A percentile compares a stretch with the other conserved stretches of the same genome.
These are phyloP conservation scores for Dasyprocta punctata DNA, from an alignment of 2,113 vertebrate species.

Conservation along the genomic window DNA sequence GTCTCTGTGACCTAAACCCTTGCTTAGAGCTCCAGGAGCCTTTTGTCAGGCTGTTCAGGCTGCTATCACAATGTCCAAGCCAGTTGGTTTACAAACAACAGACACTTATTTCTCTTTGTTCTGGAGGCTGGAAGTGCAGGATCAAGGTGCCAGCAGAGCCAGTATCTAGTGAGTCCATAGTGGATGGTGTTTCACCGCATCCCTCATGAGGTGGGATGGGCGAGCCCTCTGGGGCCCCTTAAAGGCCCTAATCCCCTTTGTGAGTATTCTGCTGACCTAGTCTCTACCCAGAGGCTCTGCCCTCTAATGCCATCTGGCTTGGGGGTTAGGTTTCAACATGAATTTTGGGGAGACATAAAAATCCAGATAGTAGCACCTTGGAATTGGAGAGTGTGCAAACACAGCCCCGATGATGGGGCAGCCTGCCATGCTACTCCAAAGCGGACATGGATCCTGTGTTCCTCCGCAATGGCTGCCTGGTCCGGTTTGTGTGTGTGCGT, in stretches of 20 bases:
- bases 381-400: not conserved
- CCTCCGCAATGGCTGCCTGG: not conserved
- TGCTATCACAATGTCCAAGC: not conserved
- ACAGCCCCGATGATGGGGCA: not conserved
- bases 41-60: not conserved
- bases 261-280: not conserved
- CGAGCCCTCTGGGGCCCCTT: too few species aligned
- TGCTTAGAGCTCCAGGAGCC: not conserved
- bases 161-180: too few species aligned
- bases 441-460: not conserved
- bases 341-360: not conserved
- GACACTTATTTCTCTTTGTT: not conserved
- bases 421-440: not conserved
- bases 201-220: not conserved
- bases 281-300: not conserved
- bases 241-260: not conserved
- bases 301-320: not conserved
- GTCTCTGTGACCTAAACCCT: not conserved
- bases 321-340: not conserved
- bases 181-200: not conserved
- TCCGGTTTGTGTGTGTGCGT: not conserved
- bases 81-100: too few species aligned
- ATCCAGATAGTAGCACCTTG: not conserved
- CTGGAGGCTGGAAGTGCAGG: not conserved
- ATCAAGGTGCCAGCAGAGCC: not conserved